These are phyloP conservation scores for Drosophila aldrichi DNA, from an alignment of 2,888 invertebrate genomes.

Conservation along the genomic window DNA sequence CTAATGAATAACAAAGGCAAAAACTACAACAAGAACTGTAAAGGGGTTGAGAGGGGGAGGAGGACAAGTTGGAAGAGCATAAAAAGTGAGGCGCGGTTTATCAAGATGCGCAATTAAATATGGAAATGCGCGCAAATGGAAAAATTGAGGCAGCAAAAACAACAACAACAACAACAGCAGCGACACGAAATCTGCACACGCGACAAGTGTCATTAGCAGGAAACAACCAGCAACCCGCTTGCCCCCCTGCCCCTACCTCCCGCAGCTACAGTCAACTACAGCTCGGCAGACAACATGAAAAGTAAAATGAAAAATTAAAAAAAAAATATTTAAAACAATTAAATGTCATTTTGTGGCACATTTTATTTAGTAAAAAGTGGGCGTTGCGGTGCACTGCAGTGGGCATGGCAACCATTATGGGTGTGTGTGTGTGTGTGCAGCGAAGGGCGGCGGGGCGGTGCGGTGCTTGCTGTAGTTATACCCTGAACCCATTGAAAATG, in stretches of 20 bases:
- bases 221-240: neutral
- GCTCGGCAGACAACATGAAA: neutral
- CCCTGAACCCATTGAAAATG: no score
- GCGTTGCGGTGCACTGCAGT: slow-evolving; percentile 21
- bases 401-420: no score
- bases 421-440: rapidly evolving
- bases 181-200: slow-evolving; percentile 70
- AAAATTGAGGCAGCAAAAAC: slow-evolving; percentile 39
- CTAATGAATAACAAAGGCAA: slow-evolving; percentile 72
- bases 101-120: slow-evolving; percentile 81
- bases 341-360: slow-evolving; percentile 76
- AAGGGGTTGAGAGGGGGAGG: neutral
- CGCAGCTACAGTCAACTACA: slow-evolving; percentile 15
- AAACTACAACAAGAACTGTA: slow-evolving; percentile 30
- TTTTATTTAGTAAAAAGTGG: slow-evolving; percentile 69
- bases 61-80: neutral
- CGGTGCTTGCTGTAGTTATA: neutral
- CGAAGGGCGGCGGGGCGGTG: neutral
- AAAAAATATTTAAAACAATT: slow-evolving; percentile 60
- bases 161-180: no score
- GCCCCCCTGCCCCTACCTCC: neutral
- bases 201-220: slow-evolving; percentile 76
- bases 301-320: slow-evolving; percentile 11
- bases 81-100: slow-evolving; percentile 55
- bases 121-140: slow-evolving; percentile 72